Evolutionary conservation across 2,113 vertebrate species (phyloP).

Genomic region (Rattus norvegicus): DNA sequence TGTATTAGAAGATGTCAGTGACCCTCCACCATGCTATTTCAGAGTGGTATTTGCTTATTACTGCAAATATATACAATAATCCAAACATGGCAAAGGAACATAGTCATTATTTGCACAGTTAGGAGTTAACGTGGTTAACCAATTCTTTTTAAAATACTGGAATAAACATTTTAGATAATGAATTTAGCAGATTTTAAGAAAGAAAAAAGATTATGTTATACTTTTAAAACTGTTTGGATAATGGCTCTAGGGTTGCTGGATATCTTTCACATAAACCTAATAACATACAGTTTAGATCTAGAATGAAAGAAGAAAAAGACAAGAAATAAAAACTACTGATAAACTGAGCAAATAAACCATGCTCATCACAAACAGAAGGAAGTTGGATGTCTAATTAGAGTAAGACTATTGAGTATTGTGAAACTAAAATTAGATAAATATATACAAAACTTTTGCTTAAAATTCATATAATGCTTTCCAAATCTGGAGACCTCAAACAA

Average conservation of each 20-base stretch:
- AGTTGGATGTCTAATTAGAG: background rate
- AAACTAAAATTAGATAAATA: background rate
- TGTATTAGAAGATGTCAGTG: background rate
- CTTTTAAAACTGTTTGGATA: background rate
- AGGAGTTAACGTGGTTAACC: background rate
- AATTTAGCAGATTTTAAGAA: background rate
- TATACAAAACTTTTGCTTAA: background rate
- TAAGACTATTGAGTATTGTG: background rate
- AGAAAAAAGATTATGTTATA: background rate
- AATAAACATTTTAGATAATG: conserved; percentile 29
- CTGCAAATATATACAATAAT: background rate
- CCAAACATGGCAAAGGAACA: background rate
- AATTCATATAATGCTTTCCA: background rate
- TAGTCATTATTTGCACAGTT: conserved; percentile 49
- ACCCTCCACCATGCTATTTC: background rate
- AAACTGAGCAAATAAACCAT: background rate
- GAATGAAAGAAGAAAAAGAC: background rate
- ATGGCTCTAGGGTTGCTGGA: background rate
- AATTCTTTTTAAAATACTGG: background rate
- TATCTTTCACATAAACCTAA: background rate
- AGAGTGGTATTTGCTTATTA: background rate
- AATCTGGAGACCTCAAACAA: background rate
- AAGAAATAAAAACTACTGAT: background rate
- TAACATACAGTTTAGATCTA: background rate
- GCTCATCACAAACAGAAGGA: background rate